These are phyloP conservation scores for Ceratothoa steindachneri DNA, from an alignment of 2,888 invertebrate species.

Conservation along the genomic window DNA sequence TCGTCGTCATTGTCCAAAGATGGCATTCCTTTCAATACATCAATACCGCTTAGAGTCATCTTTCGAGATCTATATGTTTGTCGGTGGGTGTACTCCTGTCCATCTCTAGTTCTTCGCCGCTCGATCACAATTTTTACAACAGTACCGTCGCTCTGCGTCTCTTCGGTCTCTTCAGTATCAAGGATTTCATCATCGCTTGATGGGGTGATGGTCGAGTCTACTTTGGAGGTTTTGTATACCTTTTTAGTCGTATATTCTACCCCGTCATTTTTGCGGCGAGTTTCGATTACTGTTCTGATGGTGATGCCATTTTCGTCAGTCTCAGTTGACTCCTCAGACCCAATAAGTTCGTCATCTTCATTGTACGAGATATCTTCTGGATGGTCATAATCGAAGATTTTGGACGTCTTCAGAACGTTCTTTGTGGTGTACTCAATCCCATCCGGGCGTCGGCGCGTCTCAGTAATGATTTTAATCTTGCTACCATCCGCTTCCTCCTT, in stretches of 20 bases:
- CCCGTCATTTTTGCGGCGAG: conserved; percentile 35
- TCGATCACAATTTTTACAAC: conserved; percentile 32
- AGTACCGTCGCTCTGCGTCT: conserved; percentile 36
- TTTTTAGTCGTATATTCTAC: conserved; percentile 45
- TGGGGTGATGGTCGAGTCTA: conserved; percentile 38
- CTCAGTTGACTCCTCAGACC: conserved; percentile 32
- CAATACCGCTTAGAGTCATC: conserved; percentile 43
- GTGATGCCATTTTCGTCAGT: conserved; percentile 43
- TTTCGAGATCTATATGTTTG: conserved; percentile 40
- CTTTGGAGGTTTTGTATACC: conserved; percentile 46
- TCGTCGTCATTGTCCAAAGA: conserved; percentile 45
- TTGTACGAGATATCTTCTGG: conserved; percentile 43
- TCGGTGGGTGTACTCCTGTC: conserved; percentile 45
- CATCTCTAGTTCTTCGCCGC: conserved; percentile 31
- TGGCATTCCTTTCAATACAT: conserved; percentile 38
- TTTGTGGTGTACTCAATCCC: conserved; percentile 46
- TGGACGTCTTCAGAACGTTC: conserved; percentile 43
- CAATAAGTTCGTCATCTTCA: conserved; percentile 39
- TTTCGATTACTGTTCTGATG: conserved; percentile 42
- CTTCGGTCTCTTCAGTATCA: conserved; percentile 39
- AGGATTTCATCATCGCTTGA: conserved; percentile 43
- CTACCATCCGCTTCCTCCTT: conserved; percentile 44
- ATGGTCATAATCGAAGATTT: conserved; percentile 47
- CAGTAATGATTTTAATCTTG: conserved; percentile 45
- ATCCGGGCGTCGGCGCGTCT: conserved; percentile 43